These are phyloP conservation scores for Diaphora mendica DNA, from an alignment of 2,888 invertebrate genomes.

Conservation along the genomic window DNA sequence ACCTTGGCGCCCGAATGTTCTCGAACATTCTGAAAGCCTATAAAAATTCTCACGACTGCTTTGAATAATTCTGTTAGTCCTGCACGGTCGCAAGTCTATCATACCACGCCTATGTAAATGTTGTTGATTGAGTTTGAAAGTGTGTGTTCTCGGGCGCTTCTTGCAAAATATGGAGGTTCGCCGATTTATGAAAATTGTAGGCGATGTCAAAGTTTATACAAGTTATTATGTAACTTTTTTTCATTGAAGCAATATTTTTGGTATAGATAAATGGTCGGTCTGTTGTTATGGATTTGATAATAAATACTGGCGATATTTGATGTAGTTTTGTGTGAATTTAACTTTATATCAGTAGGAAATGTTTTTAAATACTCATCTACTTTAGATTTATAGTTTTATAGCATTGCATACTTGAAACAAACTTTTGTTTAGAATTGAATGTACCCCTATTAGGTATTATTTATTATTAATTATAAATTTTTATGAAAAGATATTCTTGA, in stretches of 20 bases:
- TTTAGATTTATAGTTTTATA: no score
- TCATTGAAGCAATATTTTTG: neutral
- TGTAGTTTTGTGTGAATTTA: neutral
- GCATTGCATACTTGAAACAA: no score
- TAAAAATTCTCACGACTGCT: slow-evolving; percentile 74
- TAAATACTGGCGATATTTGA: neutral
- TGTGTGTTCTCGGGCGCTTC: slow-evolving; percentile 31
- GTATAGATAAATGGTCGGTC: neutral
- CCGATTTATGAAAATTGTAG: slow-evolving; percentile 36
- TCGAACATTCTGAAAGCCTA: slow-evolving; percentile 57
- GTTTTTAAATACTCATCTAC: neutral
- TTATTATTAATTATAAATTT: no score
- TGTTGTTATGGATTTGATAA: neutral
- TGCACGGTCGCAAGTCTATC: slow-evolving; percentile 73
- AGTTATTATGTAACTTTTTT: slow-evolving; percentile 11
- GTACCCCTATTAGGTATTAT: no score
- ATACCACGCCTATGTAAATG: slow-evolving; percentile 78
- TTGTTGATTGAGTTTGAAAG: slow-evolving; percentile 70
- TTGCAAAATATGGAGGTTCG: slow-evolving; percentile 32
- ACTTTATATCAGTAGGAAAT: neutral
- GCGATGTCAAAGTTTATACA: slow-evolving; percentile 13
- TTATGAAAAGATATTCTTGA: no score
- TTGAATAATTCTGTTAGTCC: slow-evolving; percentile 83
- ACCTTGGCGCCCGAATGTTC: slow-evolving; percentile 50
- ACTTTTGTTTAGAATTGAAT: no score